Base-by-base conservation (phyloP, 2,888 invertebrate species). In the Troglohyphantes excavatus region DNA sequence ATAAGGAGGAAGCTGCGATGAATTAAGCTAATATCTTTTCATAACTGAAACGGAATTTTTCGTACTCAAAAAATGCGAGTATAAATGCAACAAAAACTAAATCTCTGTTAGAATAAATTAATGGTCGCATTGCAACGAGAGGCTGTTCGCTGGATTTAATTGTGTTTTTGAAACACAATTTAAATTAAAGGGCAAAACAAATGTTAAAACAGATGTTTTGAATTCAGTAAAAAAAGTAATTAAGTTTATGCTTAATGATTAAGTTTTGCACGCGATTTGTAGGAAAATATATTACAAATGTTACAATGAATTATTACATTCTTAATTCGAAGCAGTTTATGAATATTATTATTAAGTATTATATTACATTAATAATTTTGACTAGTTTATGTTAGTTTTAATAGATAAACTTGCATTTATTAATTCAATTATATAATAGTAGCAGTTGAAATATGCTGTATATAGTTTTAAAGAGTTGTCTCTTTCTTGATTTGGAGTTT, bases 11-110 rank as follows among this genome's bases (percentile, higher is more conserved):
- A 7, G 68, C n/a, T 21, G 33, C 33, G 39, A 46, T 72, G 26
- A 46, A 46, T 72, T n/a, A 27, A 26, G 72, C 13, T 46, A 26
- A 53, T 46, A n/a, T 26, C 13, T 72, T 72, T 46, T 46, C 46
- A 46, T 26, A 26, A 46, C 46, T 23, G 46, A 46, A 72, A 72
- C 5, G n/a, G n/a, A 53, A 53, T 53, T 6, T 13, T n/a, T 53
- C 17, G 13, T 5, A 13, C n/a, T 2, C 53, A 53, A n/a, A 53
- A 53, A 53, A n/a, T 17, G 0, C 5, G 53, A 53, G 9, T 53
- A 53, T 17, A 53, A 53, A n/a, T 39, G 53, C 5, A 53, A 53
- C 53, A 53, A 53, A 53, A 53, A 53, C 53, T 53, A 17, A 53
- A 53, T 53, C 13, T 53, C 5, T 53, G 53, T 53, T 7, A 53